phyloP scores from a whole-genome alignment of 2,888 invertebrate species.

The Nasonovia ribisnigri region DNA sequence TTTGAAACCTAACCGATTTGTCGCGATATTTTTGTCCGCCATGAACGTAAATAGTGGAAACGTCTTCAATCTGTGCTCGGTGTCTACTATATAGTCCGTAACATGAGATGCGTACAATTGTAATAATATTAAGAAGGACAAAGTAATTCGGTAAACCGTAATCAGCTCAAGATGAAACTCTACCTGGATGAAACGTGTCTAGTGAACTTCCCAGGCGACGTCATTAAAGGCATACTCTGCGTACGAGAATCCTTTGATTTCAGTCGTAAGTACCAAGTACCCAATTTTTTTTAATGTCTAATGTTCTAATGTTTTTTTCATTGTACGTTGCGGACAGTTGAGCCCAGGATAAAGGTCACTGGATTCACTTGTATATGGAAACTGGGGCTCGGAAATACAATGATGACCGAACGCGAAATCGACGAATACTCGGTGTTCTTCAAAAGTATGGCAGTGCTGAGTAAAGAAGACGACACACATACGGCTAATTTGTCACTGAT shows the following conservation, averaged over 20 bases:
- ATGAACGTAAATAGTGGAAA: no score
- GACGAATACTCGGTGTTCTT: conserved; percentile 23
- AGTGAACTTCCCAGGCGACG: conserved; percentile 20
- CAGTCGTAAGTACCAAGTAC: background rate
- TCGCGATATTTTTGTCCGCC: background rate
- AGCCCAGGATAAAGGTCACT: background rate
- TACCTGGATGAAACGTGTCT: conserved; percentile 7
- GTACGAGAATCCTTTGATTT: background rate
- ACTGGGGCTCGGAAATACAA: background rate
- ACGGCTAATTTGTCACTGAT: background rate
- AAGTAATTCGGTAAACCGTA: background rate
- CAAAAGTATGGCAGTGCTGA: background rate
- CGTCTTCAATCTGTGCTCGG: background rate
- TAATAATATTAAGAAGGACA: background rate
- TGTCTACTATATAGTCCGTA: background rate
- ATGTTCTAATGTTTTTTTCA: background rate
- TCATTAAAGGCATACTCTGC: background rate
- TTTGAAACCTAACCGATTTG: background rate
- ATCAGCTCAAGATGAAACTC: conserved; percentile 14
- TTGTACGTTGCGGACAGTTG: background rate
- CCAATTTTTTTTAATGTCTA: background rate
- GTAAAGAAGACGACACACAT: background rate
- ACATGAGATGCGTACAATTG: background rate
- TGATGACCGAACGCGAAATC: background rate
- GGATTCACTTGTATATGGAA: conserved; percentile 50